Conservation (phyloP, 2,113 vertebrate genomes). For the Anguilla japonica region DNA sequence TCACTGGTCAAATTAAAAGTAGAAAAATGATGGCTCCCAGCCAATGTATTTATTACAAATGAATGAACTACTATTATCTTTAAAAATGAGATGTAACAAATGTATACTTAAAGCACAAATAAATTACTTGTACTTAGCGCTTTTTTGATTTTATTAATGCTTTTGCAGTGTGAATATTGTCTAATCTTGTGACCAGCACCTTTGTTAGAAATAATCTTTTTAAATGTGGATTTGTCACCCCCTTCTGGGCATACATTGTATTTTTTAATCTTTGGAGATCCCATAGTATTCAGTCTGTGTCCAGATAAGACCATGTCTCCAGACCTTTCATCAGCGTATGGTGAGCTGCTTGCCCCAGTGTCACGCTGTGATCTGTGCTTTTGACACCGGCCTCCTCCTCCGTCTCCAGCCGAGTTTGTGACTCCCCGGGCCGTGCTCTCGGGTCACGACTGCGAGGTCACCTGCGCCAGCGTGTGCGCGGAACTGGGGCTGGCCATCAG, state of each 20-base stretch:
- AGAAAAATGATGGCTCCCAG: too few relatives aligned
- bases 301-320: neutral
- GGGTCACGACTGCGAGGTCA: conserved; percentile 92
- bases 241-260: neutral
- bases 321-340: neutral
- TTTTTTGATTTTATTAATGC: neutral
- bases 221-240: neutral
- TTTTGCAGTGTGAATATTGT: neutral
- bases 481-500: conserved; percentile 95
- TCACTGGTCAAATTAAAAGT: too few relatives aligned
- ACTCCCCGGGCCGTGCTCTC: conserved; percentile 89
- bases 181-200: too few relatives aligned
- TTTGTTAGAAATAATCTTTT: neutral
- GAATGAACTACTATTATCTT: too few relatives aligned
- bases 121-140: neutral
- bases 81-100: neutral
- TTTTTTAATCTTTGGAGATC: neutral
- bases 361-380: neutral
- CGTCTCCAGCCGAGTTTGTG: conserved; percentile 80
- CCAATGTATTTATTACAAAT: too few relatives aligned
- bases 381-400: conserved; percentile 10
- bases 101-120: neutral
- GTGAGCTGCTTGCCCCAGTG: neutral
- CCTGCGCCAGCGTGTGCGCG: conserved; percentile 88
- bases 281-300: neutral